These are phyloP conservation scores for Lepidocolaptes lacrymiger DNA, from an alignment of 2,797 vertebrate genomes.

Conservation along the genomic window DNA sequence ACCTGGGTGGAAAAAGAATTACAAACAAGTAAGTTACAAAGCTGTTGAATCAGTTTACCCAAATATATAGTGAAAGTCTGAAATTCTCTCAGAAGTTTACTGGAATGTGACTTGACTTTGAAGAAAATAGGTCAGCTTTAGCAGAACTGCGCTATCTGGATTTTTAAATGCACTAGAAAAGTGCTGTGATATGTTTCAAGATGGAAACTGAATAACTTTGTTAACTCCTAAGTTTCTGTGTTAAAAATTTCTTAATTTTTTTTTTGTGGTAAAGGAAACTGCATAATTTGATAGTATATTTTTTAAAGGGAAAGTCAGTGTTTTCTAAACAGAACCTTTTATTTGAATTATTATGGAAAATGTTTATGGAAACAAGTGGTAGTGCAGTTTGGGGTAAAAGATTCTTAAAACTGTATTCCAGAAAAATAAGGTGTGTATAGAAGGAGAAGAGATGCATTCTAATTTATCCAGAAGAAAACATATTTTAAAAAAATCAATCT, in stretches of 20 bases:
- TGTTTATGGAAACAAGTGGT: neutral
- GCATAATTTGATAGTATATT: neutral
- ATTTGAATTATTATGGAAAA: neutral
- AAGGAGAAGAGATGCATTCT: neutral
- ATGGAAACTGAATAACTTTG: neutral
- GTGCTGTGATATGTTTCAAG: neutral
- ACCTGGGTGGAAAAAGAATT: constrained; percentile 68
- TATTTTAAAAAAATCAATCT: neutral
- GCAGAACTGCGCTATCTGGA: constrained; percentile 20
- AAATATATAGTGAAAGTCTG: neutral
- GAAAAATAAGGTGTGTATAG: neutral
- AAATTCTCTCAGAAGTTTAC: neutral
- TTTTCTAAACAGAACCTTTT: neutral
- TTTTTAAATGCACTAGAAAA: neutral
- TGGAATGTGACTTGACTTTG: constrained; percentile 22
- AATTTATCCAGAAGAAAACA: constrained; percentile 1
- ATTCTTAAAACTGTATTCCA: neutral
- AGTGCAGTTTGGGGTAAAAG: neutral
- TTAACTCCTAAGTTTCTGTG: neutral
- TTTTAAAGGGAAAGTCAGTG: neutral
- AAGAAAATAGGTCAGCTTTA: constrained; percentile 45
- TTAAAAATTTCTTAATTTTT: neutral
- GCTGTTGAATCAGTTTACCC: neutral
- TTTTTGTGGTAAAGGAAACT: neutral
- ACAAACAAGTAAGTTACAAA: neutral